Conservation (phyloP, 2,888 invertebrate genomes). For the Meliscaeva auricollis region DNA sequence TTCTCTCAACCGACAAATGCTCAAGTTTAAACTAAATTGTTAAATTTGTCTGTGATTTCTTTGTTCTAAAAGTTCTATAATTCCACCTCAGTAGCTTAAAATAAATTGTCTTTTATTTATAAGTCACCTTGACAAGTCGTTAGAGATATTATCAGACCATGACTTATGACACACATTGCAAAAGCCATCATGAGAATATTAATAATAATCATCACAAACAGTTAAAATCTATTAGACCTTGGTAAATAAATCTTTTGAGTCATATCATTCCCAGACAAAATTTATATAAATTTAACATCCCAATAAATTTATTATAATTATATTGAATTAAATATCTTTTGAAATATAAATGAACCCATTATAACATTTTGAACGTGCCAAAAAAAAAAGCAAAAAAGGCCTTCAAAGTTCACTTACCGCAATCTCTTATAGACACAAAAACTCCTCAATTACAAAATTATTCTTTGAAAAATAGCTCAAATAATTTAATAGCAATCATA, state of each 20-base stretch:
- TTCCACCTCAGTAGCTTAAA: too few relatives aligned
- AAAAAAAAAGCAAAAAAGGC: background rate
- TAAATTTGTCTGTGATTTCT: too few relatives aligned
- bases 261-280: background rate
- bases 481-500: constrained; percentile 36
- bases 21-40: too few relatives aligned
- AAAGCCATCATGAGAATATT: too few relatives aligned
- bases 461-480: constrained; percentile 23
- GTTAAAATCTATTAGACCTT: too few relatives aligned
- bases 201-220: too few relatives aligned
- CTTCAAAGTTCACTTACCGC: constrained; percentile 5
- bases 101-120: too few relatives aligned
- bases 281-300: background rate
- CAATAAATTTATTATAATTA: background rate
- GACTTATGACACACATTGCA: too few relatives aligned
- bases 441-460: constrained; percentile 24
- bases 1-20: too few relatives aligned
- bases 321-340: background rate
- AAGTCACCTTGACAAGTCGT: too few relatives aligned
- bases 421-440: background rate
- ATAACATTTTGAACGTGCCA: background rate
- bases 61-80: too few relatives aligned
- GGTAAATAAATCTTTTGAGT: background rate
- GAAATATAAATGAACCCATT: background rate
- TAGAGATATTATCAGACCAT: too few relatives aligned